These are phyloP conservation scores for Albula goreensis DNA, from an alignment of 2,113 vertebrate genomes.

Conservation along the genomic window DNA sequence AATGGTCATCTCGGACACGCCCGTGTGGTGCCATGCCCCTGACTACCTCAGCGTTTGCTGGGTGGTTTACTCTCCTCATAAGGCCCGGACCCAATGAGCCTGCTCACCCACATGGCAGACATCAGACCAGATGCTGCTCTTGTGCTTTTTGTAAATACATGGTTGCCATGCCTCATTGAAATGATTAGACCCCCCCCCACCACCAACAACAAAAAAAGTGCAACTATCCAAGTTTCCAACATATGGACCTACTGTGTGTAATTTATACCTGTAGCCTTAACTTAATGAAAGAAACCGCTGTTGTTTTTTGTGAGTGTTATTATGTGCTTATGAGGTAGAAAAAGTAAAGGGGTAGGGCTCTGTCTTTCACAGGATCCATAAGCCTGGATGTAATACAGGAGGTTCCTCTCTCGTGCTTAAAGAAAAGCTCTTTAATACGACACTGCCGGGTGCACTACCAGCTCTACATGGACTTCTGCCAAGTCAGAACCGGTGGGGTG, in stretches of 20 bases:
- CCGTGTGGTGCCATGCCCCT: too few species aligned
- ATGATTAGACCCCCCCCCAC: not conserved
- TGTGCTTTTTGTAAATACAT: not conserved
- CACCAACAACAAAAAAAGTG: not conserved
- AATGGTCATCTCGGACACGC: too few species aligned
- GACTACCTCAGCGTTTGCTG: too few species aligned
- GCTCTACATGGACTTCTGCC: too few species aligned
- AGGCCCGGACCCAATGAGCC: too few species aligned
- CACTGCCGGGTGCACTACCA: not conserved
- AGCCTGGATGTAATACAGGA: not conserved
- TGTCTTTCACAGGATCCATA: not conserved
- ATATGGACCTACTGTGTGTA: not conserved
- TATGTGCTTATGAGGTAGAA: not conserved
- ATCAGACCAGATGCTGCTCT: not conserved
- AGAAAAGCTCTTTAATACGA: not conserved
- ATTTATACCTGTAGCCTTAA: conserved; percentile 2
- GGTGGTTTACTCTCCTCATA: too few species aligned
- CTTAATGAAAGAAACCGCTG: conserved; percentile 7
- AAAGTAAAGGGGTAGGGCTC: not conserved
- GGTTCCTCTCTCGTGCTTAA: not conserved
- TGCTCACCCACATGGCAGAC: not conserved
- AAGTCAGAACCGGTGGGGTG: not conserved
- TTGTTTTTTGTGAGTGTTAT: not conserved
- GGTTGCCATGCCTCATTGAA: not conserved
- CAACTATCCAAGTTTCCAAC: not conserved